Evolutionary conservation across 2,888 invertebrate genomes (phyloP).

Genomic region (Cosmorhoe ocellata): DNA sequence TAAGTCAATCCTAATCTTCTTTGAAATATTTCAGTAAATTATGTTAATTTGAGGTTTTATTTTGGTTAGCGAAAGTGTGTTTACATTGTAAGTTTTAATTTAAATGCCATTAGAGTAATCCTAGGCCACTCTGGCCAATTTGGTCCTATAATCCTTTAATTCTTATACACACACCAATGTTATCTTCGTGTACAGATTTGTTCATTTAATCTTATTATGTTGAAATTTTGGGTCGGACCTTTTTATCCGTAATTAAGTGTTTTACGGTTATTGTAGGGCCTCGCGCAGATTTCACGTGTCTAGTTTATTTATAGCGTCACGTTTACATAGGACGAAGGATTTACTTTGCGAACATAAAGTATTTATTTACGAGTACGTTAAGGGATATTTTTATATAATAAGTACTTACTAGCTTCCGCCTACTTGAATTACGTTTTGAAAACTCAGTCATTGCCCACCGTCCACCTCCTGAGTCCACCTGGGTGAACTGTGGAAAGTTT

Average conservation of each 20-base stretch:
- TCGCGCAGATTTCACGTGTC: conserved; percentile 15
- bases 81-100: conserved; percentile 29
- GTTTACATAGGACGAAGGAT: too few species aligned
- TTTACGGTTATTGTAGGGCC: conserved; percentile 36
- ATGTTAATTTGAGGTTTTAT: too few species aligned
- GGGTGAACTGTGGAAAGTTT: too few species aligned
- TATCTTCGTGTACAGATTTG: conserved; percentile 37
- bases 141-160: conserved; percentile 47
- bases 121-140: conserved; percentile 27
- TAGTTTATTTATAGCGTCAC: background rate
- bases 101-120: conserved; percentile 34
- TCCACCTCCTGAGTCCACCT: too few species aligned
- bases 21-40: too few species aligned
- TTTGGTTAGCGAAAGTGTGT: background rate
- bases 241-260: conserved; percentile 46
- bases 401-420: too few species aligned
- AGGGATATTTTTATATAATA: too few species aligned
- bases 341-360: too few species aligned
- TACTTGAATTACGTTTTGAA: too few species aligned
- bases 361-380: too few species aligned
- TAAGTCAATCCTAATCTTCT: too few species aligned
- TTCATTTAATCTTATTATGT: conserved; percentile 46
- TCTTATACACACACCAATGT: conserved; percentile 40
- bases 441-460: too few species aligned
- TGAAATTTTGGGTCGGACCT: conserved; percentile 36